Evolutionary conservation across 2,113 vertebrate species (phyloP).

Genomic region (Oncorhynchus keta): DNA sequence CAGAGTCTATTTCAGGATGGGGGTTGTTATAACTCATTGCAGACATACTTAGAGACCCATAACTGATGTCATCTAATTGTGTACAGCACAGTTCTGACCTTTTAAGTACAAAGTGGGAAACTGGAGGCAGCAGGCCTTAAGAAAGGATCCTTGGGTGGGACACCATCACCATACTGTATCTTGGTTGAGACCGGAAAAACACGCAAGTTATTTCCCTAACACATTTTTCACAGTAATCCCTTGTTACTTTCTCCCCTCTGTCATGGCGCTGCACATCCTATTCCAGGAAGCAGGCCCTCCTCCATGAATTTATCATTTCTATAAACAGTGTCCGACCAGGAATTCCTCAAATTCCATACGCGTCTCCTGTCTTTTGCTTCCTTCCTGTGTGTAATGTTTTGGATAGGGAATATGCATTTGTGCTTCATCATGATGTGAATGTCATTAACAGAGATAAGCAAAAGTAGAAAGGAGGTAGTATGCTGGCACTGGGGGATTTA

Average conservation of each 20-base stretch:
- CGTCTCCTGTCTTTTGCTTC: slow-evolving; percentile 49
- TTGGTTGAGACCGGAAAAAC: neutral
- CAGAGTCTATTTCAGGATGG: neutral
- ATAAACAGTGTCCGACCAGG: slow-evolving; percentile 66
- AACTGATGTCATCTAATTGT: neutral
- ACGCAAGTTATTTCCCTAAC: neutral
- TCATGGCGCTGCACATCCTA: slow-evolving; percentile 35
- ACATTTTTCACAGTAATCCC: neutral
- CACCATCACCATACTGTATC: neutral
- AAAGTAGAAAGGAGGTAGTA: neutral
- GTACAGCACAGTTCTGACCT: neutral
- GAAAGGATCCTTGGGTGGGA: neutral
- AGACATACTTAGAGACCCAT: neutral
- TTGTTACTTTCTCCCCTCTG: slow-evolving; percentile 26
- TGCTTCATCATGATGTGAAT: slow-evolving; percentile 39
- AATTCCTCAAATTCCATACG: slow-evolving; percentile 68
- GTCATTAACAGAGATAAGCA: neutral
- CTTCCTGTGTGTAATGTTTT: slow-evolving; percentile 66
- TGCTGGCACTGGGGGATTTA: neutral
- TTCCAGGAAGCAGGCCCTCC: slow-evolving; percentile 62
- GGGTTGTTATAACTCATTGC: neutral
- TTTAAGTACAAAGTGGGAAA: too few species aligned
- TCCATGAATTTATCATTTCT: slow-evolving; percentile 65
- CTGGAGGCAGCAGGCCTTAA: neutral
- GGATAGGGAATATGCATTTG: slow-evolving; percentile 14